These are phyloP conservation scores for Ceyx cyanopectus DNA, from an alignment of 2,113 vertebrate species.

Conservation along the genomic window DNA sequence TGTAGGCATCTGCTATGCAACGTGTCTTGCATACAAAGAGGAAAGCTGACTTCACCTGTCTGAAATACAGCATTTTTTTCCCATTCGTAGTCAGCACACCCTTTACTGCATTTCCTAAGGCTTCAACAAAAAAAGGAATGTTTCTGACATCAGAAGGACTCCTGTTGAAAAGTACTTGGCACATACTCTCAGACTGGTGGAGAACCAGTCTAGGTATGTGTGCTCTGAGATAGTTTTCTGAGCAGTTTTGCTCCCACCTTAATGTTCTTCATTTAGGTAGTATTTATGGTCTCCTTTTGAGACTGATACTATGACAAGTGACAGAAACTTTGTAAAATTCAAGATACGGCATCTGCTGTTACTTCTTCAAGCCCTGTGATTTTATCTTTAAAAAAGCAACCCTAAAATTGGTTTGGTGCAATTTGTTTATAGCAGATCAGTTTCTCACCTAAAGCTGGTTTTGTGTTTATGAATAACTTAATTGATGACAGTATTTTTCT, in stretches of 20 bases:
- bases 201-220: background rate
- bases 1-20: background rate
- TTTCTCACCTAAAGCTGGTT: background rate
- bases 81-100: background rate
- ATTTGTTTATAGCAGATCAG: background rate
- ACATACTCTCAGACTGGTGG: background rate
- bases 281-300: background rate
- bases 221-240: background rate
- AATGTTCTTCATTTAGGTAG: background rate
- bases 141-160: background rate
- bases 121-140: background rate
- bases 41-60: background rate
- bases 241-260: background rate
- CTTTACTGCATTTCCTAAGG: background rate
- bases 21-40: background rate
- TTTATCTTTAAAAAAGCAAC: background rate
- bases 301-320: constrained; percentile 5
- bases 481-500: constrained; percentile 16
- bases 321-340: background rate
- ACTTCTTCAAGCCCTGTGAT: background rate
- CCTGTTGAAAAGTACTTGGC: background rate
- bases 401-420: background rate
- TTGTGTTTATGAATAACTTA: background rate
- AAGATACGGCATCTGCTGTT: background rate
- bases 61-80: background rate